These are phyloP conservation scores for Aphyosemion australe DNA, from an alignment of 2,113 vertebrate species.

Conservation along the genomic window DNA sequence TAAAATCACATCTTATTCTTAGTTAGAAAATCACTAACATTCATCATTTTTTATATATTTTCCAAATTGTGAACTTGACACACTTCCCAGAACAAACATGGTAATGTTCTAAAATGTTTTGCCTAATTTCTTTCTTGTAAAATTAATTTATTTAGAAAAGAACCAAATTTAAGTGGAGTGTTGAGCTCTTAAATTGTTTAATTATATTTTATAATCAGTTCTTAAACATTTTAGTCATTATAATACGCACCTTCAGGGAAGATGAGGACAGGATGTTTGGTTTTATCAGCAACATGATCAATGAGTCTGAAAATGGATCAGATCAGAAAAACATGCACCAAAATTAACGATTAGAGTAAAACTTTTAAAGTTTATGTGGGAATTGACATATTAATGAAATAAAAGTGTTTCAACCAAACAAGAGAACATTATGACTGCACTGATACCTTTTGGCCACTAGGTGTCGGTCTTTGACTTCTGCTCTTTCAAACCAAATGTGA, in stretches of 20 bases:
- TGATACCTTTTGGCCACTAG: constrained; percentile 89
- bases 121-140: too few species aligned
- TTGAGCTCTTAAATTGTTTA: background rate
- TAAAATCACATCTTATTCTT: too few species aligned
- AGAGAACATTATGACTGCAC: constrained; percentile 13
- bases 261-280: constrained; percentile 92
- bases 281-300: constrained; percentile 89
- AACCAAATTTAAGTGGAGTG: background rate
- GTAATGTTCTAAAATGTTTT: too few species aligned
- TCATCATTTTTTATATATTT: too few species aligned
- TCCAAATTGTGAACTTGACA: too few species aligned
- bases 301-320: constrained; percentile 77
- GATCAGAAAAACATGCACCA: background rate
- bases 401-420: too few species aligned
- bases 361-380: too few species aligned
- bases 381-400: too few species aligned
- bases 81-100: too few species aligned
- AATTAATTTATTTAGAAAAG: too few species aligned
- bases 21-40: too few species aligned
- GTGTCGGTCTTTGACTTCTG: constrained; percentile 92
- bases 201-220: background rate
- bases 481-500: constrained; percentile 94
- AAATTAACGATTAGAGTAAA: too few species aligned
- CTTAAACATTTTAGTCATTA: background rate
- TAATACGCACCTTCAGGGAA: constrained; percentile 90